Evolutionary conservation across 2,797 vertebrate genomes (phyloP).

Genomic region (Scomberomorus guttatus): DNA sequence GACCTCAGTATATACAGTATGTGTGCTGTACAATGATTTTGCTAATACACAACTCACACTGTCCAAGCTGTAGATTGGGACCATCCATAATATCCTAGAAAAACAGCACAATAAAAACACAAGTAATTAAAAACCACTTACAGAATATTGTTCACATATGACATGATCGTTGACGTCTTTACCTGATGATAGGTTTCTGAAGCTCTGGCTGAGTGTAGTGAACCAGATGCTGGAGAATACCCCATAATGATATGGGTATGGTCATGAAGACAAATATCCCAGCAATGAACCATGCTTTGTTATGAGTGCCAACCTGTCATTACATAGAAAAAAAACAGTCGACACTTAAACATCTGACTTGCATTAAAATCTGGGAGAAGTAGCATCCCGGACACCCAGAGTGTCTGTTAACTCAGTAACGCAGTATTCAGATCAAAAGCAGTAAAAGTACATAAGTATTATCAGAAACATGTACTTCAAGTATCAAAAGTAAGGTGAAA

Average conservation of each 20-base stretch:
- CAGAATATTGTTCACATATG: not conserved
- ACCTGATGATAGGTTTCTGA: conserved; percentile 99
- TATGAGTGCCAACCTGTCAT: conserved; percentile 92
- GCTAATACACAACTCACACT: conserved; percentile 90
- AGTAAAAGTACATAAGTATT: not conserved
- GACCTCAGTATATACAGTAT: not conserved
- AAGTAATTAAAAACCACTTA: not conserved
- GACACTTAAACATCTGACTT: not conserved
- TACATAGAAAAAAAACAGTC: conserved; percentile 5
- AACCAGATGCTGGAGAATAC: conserved; percentile 96
- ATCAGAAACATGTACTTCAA: not conserved
- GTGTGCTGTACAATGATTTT: not conserved
- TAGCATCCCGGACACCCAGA: not conserved
- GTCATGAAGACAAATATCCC: conserved; percentile 98
- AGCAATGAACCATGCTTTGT: conserved; percentile 98
- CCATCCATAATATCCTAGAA: conserved; percentile 98
- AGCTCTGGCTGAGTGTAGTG: conserved; percentile 98
- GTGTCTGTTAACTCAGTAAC: no score
- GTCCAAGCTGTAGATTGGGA: conserved; percentile 98
- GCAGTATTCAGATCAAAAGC: not conserved
- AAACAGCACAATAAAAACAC: conserved; percentile 7
- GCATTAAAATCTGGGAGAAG: not conserved
- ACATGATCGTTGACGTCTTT: conserved; percentile 39
- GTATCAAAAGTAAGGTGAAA: not conserved
- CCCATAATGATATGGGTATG: conserved; percentile 97